Base-by-base conservation (phyloP, 2,797 vertebrate species). In the Etheostoma perlongum region DNA sequence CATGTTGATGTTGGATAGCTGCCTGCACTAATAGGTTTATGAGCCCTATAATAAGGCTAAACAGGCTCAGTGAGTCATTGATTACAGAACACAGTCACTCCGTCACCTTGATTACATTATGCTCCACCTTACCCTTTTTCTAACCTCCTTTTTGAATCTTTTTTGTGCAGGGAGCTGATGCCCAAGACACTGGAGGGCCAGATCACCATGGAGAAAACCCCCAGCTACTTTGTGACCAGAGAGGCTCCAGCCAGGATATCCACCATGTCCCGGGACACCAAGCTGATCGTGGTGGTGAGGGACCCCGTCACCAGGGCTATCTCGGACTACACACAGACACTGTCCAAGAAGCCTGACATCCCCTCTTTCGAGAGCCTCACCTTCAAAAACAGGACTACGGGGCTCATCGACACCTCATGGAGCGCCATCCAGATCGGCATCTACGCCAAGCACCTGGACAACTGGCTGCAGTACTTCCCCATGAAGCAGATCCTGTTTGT, bases 201-300 rank as follows among this genome's bases (percentile, higher is more conserved):
- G 95, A 97, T 97, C 95, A 97, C 97, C 91, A 98, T 98, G 97
- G 97, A 98, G 93, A 97, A 98, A 90, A 97, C 97, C 3, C 97
- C 97, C 90, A 98, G 97, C 90, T 98, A 98, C 91, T 98, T 97
- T 0, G 96, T 98, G 81, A 98, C 97, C 62, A 95, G 95, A 82
- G 97, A 98, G 88, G 96, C 96, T 30, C 97, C 97, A 0, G 95
- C 95, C 1, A 94, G 97, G 82, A 97, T 98, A 90, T 93, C 95
- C 1, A 95, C 96, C 91, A 97, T 97, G 97, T 95, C 94, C 36
- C 96, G 92, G 83, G 93, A 93, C 92, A 97, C 96, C 57, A 97
- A 97, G 89, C 89, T 98, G 58, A 97, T 98, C 47, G 97, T 98
- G 91, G 97, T 98, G 81, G 97, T 98, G 90, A 93, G 97, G 79